phyloP scores from a whole-genome alignment of 2,888 invertebrate genomes.

The Rhopalosiphum nymphaeae region DNA sequence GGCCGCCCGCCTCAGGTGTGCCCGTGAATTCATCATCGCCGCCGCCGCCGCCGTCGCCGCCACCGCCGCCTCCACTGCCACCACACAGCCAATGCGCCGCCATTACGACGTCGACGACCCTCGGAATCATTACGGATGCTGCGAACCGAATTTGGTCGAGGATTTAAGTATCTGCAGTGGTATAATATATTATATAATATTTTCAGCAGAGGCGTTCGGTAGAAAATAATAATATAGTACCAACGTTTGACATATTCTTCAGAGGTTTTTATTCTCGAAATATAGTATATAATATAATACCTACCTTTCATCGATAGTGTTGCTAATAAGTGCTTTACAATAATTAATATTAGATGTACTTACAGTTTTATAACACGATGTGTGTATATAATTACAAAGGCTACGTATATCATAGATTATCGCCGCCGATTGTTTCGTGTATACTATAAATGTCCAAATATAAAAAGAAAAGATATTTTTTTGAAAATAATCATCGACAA shows the following conservation, averaged over 20 bases:
- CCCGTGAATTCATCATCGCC: slow-evolving; percentile 61
- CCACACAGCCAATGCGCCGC: slow-evolving; percentile 52
- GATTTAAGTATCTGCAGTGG: neutral
- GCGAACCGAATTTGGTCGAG: slow-evolving; percentile 27
- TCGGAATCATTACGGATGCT: slow-evolving; percentile 27
- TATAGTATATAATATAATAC: neutral
- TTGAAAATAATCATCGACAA: neutral
- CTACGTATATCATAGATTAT: neutral
- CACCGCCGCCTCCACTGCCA: neutral
- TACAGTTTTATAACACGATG: neutral
- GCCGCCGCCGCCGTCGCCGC: neutral
- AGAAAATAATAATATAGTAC: neutral
- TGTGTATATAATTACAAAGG: neutral
- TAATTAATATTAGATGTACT: neutral
- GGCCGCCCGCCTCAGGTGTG: slow-evolving; percentile 64
- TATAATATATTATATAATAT: neutral
- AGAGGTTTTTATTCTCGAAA: neutral
- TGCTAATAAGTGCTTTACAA: neutral
- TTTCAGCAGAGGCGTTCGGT: neutral
- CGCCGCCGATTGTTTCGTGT: neutral
- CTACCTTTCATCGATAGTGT: neutral
- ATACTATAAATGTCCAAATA: neutral
- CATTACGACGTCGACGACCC: slow-evolving; percentile 46
- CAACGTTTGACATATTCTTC: neutral
- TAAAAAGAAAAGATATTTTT: neutral